Evolutionary conservation across 1,140 invertebrate genomes (phyloP).

Genomic region (Zaprionus ghesquierei): DNA sequence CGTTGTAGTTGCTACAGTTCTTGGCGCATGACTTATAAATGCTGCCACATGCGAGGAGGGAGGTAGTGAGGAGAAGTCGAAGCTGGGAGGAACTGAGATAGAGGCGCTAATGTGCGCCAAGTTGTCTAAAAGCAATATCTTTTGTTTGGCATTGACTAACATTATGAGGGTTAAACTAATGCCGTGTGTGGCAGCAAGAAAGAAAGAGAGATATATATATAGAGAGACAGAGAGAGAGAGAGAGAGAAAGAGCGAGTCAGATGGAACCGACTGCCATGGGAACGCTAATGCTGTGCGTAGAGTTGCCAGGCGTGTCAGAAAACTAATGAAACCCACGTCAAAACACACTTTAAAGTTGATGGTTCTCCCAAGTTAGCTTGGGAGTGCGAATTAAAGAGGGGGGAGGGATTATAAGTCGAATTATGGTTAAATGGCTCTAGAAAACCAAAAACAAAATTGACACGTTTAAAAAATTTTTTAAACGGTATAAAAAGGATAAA

Average conservation of each 20-base stretch:
- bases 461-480: not conserved
- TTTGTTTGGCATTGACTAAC: slow-evolving; percentile 25
- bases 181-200: not conserved
- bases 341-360: not conserved
- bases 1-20: slow-evolving; percentile 10
- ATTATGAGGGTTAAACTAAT: slow-evolving; percentile 36
- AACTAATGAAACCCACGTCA: slow-evolving; percentile 29
- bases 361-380: not conserved
- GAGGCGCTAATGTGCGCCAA: slow-evolving; percentile 24
- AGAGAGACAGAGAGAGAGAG: not conserved
- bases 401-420: not conserved
- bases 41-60: slow-evolving; percentile 20
- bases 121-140: slow-evolving; percentile 38
- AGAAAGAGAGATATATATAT: no score
- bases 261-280: not conserved
- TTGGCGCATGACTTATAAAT: slow-evolving; percentile 44
- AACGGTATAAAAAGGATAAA: not conserved
- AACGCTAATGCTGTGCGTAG: not conserved
- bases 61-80: not conserved
- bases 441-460: not conserved
- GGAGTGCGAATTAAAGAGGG: not conserved
- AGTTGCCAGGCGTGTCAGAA: slow-evolving; percentile 12
- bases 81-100: no score
- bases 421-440: not conserved
- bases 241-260: not conserved